Evolutionary conservation across 2,797 vertebrate species (phyloP), one percentile per base, ranked within the genome.

Genomic region (Cossypha polioptera): DNA sequence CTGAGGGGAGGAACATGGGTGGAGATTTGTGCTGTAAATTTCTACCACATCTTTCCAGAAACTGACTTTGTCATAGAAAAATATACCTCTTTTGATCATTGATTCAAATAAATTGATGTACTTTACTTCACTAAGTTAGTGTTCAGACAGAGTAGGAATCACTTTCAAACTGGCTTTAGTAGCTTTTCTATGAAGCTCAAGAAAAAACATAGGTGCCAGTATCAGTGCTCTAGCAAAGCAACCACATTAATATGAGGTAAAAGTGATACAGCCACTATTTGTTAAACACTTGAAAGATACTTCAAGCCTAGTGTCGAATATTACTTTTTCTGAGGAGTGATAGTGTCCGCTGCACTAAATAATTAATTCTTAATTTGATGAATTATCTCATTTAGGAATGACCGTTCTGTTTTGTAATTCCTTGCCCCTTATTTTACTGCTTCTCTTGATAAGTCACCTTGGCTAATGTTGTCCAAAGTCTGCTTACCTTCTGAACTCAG

Each of bases 141-240:
- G 45, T 48, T 80, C 50, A 82, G 50, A 42, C 86, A 80, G 83
- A 88, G 63, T 54, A 88, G 10, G 5, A 26, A 80, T 92, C 29
- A 40, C 26, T 94, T 97, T 93, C 90, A 83, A 94, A 82, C 31
- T 18, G n/a, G 87, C n/a, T 86, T 71, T 35, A 92, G 69, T 53
- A 81, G 26, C 12, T 91, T 85, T 93, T 87, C 58, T 71, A 73
- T 57, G 57, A 31, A 92, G n/a, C 35, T 53, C 5, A 72, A 88
- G 71, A 89, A 78, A 78, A 93, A 76, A 40, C 53, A 24, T 20
- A 63, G 31, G 28, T 68, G 33, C 71, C 38, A 35, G 19, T 57
- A 47, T 88, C 89, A 89, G 35, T 75, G 63, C 25, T 89, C 59
- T 50, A 86, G 58, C 13, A 85, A 85, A 65, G 10, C 38, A 76